A percentile compares a stretch with the other conserved stretches of the same genome.
Conservation (phyloP, 2,797 vertebrate species). For the Benthosema pterotum region DNA sequence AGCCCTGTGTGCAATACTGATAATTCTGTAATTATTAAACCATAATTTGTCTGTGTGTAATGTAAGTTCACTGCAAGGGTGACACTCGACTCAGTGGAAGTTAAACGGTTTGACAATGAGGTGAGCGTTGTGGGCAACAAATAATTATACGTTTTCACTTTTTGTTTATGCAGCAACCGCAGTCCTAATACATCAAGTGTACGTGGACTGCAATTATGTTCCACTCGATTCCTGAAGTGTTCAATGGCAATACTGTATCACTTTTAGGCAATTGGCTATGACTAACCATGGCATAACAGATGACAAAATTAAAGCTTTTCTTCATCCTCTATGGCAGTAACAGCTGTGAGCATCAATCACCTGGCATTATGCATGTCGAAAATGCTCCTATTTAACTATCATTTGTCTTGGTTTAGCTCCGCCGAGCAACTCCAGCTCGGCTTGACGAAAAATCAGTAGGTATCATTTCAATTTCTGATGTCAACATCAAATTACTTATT, state of each 20-base stretch:
- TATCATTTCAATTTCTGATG: constrained; percentile 98
- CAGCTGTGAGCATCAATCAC: constrained; percentile 5
- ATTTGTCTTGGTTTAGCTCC: constrained; percentile 19
- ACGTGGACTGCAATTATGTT: background rate
- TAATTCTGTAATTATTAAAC: constrained; percentile 2
- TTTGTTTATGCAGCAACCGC: background rate
- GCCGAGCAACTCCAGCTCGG: constrained; percentile 35
- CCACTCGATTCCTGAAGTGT: background rate
- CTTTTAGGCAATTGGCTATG: background rate
- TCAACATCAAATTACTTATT: constrained; percentile 99
- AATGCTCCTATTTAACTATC: constrained; percentile 14
- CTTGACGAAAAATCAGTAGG: constrained; percentile 88
- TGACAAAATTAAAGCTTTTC: background rate
- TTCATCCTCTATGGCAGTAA: background rate
- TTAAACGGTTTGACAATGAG: background rate
- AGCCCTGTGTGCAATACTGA: background rate
- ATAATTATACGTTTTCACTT: background rate
- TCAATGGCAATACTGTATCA: background rate
- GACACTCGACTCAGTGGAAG: too few relatives aligned
- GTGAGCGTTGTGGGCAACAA: background rate
- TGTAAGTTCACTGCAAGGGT: constrained; percentile 3
- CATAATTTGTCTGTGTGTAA: constrained; percentile 24
- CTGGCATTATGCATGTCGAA: constrained; percentile 9
- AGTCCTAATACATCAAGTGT: background rate
- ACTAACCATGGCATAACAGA: constrained; percentile 3